Evolutionary conservation across 2,797 vertebrate species (phyloP).

Genomic region (Neoniphon sammara): DNA sequence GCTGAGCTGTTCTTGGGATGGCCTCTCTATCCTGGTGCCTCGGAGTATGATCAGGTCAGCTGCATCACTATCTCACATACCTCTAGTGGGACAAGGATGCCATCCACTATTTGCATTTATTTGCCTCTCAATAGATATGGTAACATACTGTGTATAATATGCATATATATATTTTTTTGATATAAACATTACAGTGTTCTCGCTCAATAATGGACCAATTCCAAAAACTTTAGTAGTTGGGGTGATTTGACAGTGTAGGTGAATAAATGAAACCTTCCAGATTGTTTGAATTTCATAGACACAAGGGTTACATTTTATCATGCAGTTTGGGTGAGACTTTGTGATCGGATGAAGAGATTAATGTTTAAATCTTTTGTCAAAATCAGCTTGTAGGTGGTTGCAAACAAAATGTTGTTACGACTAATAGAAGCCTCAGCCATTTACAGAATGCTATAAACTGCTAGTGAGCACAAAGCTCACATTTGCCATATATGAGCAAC

Average conservation of each 20-base stretch:
- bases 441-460: constrained; percentile 2
- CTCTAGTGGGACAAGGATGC: neutral
- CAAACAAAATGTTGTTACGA: neutral
- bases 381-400: too few species aligned
- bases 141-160: neutral
- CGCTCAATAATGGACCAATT: too few species aligned
- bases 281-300: too few species aligned
- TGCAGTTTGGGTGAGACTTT: too few species aligned
- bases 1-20: constrained; percentile 97
- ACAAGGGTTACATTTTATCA: too few species aligned
- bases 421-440: neutral
- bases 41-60: constrained; percentile 97
- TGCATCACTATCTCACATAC: neutral
- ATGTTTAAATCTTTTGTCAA: too few species aligned
- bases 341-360: too few species aligned
- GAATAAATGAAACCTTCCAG: too few species aligned
- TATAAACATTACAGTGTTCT: too few species aligned
- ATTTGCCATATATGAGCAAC: neutral
- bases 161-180: too few species aligned
- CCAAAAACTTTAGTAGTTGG: too few species aligned
- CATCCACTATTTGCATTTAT: neutral
- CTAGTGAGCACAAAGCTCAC: neutral
- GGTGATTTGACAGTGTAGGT: too few species aligned
- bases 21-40: constrained; percentile 97
- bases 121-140: neutral